Base-by-base conservation (phyloP, 2,888 invertebrate species). In the Microctonus hyperodae region DNA sequence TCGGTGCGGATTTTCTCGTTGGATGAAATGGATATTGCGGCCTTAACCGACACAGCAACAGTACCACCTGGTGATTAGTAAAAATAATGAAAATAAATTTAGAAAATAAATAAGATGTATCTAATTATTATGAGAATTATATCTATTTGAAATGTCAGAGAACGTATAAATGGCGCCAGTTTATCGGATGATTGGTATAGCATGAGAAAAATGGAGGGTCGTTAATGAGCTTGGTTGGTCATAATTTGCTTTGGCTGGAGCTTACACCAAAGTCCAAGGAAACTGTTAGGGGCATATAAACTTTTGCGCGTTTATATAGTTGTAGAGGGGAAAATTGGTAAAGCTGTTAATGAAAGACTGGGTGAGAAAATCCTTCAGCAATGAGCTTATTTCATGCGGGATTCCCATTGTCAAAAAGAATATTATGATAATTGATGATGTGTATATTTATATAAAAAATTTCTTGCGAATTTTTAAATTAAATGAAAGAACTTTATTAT, bases 21-120 rank as follows among this genome's bases (percentile, higher is more conserved):
- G 96, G 93, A 11, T 95, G 94, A 86, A 95, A 96, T 69, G 94
- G 93, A 85, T 95, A 94, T 85, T 97, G 97, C 20, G 96, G 95
- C 82, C 97, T 90, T 75, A 97, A 88, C 78, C 95, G 92, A 82
- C 96, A 95, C 75, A 97, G 88, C 86, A 98, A 90, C 80, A 97
- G 87, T 62, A 98, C 96, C 77, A 97, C 97, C 97, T 97, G 89
- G 7, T 33, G 67, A 68, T 16, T 40, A 56, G 57, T 9, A 3
- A 55, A 53, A 23, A 33, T 23, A 11, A 20, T 20, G n/a, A 6
- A 37, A 35, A 48, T 9, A 40, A 48, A 23, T 67, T 67, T 62
- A 57, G 60, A 44, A 65, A 64, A 63, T 68, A 70, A 69, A 59
- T 64, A 67, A 65, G 69, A 64, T 68, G 64, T 64, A 53, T 37